Evolutionary conservation across 2,113 vertebrate species (phyloP).

Genomic region (Oenanthe melanoleuca): DNA sequence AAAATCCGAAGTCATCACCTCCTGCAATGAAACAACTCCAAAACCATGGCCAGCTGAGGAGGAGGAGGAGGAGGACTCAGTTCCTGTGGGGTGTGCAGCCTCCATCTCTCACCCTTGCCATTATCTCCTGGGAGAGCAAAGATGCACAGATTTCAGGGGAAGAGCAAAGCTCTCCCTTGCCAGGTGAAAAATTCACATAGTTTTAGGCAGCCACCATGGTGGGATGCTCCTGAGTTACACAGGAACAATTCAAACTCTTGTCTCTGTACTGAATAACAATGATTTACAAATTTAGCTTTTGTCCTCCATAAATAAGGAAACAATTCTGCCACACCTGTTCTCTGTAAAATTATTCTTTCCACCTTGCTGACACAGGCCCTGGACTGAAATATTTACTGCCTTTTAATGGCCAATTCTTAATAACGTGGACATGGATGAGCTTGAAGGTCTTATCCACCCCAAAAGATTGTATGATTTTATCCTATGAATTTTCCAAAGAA

Average conservation of each 20-base stretch:
- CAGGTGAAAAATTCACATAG: neutral
- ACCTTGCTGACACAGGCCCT: neutral
- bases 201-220: neutral
- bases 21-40: neutral
- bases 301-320: neutral
- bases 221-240: neutral
- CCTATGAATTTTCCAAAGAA: neutral
- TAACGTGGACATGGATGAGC: fast-evolving
- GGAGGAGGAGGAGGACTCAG: neutral
- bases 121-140: neutral
- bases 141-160: neutral
- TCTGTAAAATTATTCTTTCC: neutral
- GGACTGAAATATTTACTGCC: neutral
- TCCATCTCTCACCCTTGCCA: neutral
- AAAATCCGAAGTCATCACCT: neutral
- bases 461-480: neutral
- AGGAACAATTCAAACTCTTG: neutral
- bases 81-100: neutral
- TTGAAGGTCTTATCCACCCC: neutral
- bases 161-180: neutral
- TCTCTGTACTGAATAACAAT: neutral
- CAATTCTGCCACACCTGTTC: neutral
- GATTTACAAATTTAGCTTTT: neutral
- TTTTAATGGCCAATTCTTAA: neutral
- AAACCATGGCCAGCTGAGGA: neutral